These are phyloP conservation scores for Onthophagus sagittarius DNA, from an alignment of 2,888 invertebrate genomes.

Conservation along the genomic window DNA sequence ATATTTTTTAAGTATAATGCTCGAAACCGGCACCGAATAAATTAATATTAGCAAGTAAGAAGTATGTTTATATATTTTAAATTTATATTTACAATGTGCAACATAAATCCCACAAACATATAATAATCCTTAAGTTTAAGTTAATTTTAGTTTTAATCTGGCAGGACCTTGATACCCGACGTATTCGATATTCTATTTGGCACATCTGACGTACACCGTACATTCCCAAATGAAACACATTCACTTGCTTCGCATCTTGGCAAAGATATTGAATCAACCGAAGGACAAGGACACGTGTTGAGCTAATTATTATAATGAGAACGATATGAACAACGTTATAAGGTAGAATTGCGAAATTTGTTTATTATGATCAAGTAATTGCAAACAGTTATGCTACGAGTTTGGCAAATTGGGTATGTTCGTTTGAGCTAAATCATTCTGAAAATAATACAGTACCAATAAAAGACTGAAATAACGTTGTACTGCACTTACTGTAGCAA, in stretches of 20 bases:
- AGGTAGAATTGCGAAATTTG: too few relatives aligned
- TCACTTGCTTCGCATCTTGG: background rate
- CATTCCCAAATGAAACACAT: background rate
- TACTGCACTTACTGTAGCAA: background rate
- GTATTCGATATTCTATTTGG: background rate
- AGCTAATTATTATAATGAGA: too few relatives aligned
- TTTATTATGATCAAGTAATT: background rate
- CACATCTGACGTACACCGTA: background rate
- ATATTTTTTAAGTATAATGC: too few relatives aligned
- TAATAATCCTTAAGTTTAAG: too few relatives aligned
- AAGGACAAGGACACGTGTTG: background rate
- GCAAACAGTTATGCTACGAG: background rate
- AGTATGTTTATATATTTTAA: too few relatives aligned
- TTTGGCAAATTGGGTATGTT: background rate
- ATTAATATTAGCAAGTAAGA: too few relatives aligned
- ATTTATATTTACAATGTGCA: too few relatives aligned
- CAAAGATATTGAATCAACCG: background rate
- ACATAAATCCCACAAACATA: too few relatives aligned
- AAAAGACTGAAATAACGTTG: background rate
- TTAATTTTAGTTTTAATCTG: background rate
- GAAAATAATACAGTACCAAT: background rate
- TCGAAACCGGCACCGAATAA: too few relatives aligned
- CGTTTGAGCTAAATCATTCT: background rate
- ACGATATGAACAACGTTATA: too few relatives aligned
- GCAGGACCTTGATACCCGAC: background rate